A percentile compares a stretch with the other conserved stretches of the same genome.
These are phyloP conservation scores for Lipophrys pholis DNA, from an alignment of 2,113 vertebrate species.

Conservation along the genomic window DNA sequence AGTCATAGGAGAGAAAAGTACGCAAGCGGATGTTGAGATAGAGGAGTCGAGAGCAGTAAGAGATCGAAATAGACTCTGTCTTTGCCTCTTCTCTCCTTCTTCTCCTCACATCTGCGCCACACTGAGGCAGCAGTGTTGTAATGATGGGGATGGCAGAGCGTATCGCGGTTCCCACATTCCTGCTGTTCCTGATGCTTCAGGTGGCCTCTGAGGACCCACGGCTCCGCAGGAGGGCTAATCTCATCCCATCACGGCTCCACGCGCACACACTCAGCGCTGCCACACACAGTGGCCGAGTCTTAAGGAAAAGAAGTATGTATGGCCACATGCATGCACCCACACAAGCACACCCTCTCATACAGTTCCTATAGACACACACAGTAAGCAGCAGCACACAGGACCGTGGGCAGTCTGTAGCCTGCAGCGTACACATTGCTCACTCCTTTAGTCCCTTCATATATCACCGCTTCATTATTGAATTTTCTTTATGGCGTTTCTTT, in stretches of 20 bases:
- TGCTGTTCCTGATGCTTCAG: conserved; percentile 67
- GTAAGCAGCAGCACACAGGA: conserved; percentile 31
- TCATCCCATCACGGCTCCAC: conserved; percentile 57
- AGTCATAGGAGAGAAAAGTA: conserved; percentile 8
- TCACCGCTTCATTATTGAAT: conserved; percentile 41
- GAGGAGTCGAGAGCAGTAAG: conserved; percentile 9
- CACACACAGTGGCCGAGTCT: conserved; percentile 28
- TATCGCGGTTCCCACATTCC: conserved; percentile 71
- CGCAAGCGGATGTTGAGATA: background rate
- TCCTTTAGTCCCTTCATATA: conserved; percentile 37
- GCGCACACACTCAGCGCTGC: conserved; percentile 26
- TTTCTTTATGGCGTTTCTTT: conserved; percentile 17
- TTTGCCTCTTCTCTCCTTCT: conserved; percentile 7
- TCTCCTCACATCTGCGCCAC: background rate
- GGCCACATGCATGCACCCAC: background rate
- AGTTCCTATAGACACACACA: conserved; percentile 11
- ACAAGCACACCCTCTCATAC: conserved; percentile 12
- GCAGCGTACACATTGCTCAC: conserved; percentile 19
- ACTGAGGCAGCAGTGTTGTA: conserved; percentile 46
- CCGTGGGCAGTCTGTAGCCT: conserved; percentile 42
- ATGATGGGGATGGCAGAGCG: conserved; percentile 45
- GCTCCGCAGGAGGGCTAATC: conserved; percentile 66
- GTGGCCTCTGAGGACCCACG: conserved; percentile 59
- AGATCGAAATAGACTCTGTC: background rate
- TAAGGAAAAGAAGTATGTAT: too few species aligned